Conservation (phyloP, 2,888 invertebrate genomes). For the Spodoptera littoralis region DNA sequence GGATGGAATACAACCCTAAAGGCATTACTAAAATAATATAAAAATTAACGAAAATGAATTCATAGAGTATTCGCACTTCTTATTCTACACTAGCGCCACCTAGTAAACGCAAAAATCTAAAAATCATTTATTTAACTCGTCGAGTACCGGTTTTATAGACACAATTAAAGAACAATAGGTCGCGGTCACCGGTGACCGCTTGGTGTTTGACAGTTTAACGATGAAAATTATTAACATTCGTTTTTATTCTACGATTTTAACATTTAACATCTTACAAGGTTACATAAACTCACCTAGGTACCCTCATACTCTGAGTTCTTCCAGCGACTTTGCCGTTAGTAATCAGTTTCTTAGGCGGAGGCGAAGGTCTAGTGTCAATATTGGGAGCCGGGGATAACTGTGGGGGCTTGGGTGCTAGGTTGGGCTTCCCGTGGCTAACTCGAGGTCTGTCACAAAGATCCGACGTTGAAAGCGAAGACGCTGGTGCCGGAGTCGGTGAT, state of each 20-base stretch:
- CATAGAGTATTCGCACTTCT: neutral
- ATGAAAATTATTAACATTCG: too few relatives aligned
- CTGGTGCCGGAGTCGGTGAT: slow-evolving; percentile 72
- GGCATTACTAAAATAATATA: neutral
- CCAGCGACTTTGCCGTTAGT: slow-evolving; percentile 90
- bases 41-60: neutral
- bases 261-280: too few relatives aligned
- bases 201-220: too few relatives aligned
- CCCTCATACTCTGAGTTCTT: slow-evolving; percentile 95
- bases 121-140: too few relatives aligned
- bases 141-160: too few relatives aligned
- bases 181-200: too few relatives aligned
- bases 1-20: too few relatives aligned
- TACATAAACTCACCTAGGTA: slow-evolving; percentile 89
- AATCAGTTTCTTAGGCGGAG: slow-evolving; percentile 91
- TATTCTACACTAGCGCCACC: too few relatives aligned
- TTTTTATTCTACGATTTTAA: too few relatives aligned
- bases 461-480: slow-evolving; percentile 81
- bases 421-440: slow-evolving; percentile 93
- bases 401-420: slow-evolving; percentile 95
- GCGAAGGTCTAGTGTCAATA: slow-evolving; percentile 90
- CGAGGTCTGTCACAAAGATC: slow-evolving; percentile 83
- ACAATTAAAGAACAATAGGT: too few relatives aligned
- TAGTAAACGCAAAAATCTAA: too few relatives aligned
- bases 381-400: slow-evolving; percentile 72